Base-by-base conservation (phyloP, 2,888 invertebrate species). In the Dynastes maya region DNA sequence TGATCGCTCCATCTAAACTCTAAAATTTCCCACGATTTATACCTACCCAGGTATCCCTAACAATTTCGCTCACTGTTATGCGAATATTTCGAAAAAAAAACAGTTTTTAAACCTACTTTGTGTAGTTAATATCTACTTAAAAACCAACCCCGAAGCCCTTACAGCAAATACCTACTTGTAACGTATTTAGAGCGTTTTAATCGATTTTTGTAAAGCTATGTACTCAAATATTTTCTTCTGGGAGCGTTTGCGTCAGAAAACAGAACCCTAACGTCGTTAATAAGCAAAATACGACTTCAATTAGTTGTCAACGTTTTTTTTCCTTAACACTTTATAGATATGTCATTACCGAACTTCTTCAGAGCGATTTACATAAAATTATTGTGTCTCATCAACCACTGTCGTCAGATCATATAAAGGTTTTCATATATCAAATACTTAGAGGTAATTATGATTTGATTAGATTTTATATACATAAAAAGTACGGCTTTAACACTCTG, bases 331-430 rank as follows among this genome's bases (percentile, higher is more conserved):
- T 51, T 37, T 64, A 83, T 91, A 99, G 98, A 91, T 99, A 99
- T 92, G 98, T 99, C 89, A 97, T 99, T 90, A 99, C 99, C 84
- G 99, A 99, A 91, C 93, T 99, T 86, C 95, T 99, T 89, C 99
- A 99, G 91, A 98, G 98, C 90, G 99, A 99, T 93, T 93, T 99
- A 86, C 99, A 99, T 92, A 99, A 99, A 93, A 99, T 99, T 90
- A 99, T 99, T 90, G 99, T 99, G 86, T 99, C 99, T 85, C 98
- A 98, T 83, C 99, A 99, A 90, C 98, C 98, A 87, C 95, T 99
- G 85, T 98, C 98, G 86, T 94, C 98, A 84, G 99, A 99, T 92
- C 99, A 99, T 93, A 98, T 99, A 91, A 99, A 99, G 94, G 98
- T 99, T 91, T 99, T 99, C 94, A 96, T 99, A 87, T 99, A 99